Conservation (phyloP, 92 coral and sea anemone species). For the Parazoanthus swiftii region DNA sequence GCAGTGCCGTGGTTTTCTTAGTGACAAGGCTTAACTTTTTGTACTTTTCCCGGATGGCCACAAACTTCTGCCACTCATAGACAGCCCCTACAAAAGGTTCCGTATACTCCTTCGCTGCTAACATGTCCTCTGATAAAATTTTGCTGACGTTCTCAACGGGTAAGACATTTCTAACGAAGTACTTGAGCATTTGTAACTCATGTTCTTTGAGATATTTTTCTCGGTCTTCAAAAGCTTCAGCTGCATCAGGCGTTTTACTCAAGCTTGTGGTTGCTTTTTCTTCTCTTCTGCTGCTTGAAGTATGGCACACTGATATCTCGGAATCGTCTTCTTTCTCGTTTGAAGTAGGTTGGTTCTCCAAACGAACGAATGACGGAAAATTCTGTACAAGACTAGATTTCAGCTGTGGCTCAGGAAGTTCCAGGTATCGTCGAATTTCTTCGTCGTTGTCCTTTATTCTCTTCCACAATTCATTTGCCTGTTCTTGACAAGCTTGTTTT, state of each 20-base stretch:
- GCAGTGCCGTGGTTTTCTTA: not conserved
- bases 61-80: slow-evolving; percentile 4
- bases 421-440: slow-evolving; percentile 17
- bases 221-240: not conserved
- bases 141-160: slow-evolving; percentile 8
- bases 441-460: slow-evolving; percentile 9
- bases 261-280: not conserved
- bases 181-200: slow-evolving; percentile 1
- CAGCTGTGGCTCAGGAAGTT: slow-evolving; percentile 9
- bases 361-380: not conserved
- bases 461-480: slow-evolving; percentile 28
- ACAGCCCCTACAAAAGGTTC: slow-evolving; percentile 2
- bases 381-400: not conserved
- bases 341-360: not conserved
- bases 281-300: not conserved
- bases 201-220: slow-evolving; percentile 29
- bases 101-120: slow-evolving; percentile 7
- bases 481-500: slow-evolving; percentile 19
- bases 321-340: slow-evolving; percentile 1
- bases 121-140: slow-evolving; percentile 3
- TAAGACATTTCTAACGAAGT: not conserved
- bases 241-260: slow-evolving; percentile 3
- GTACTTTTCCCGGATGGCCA: not conserved
- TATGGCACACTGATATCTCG: not conserved
- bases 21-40: not conserved